Base-by-base conservation (phyloP, 2,797 vertebrate genomes). In the Rhinophrynus dorsalis region DNA sequence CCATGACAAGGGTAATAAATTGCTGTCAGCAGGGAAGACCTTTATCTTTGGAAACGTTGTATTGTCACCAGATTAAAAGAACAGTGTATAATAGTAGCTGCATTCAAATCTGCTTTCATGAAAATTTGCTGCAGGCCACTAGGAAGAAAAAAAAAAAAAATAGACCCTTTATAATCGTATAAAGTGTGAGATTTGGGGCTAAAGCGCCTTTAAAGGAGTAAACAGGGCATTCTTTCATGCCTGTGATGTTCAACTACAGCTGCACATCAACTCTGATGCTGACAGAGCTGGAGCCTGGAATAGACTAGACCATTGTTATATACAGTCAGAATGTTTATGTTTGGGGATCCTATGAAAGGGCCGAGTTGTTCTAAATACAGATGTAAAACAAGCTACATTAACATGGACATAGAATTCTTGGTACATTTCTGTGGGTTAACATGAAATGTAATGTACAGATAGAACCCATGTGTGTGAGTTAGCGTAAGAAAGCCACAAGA, bases 211-310 rank as follows among this genome's bases (percentile, higher is more conserved):
- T 12, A 4, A 56, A 18, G 63, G 51, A 27, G 51, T 8, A 42
- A 27, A 56, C 63, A 67, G 63, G 63, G 56, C 56, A 35, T 35
- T 27, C 62, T 56, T 67, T 67, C 63, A 67, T 44, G 50, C 35
- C 63, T 66, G 9, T 51, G 51, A 67, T 67, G 51, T 67, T n/a
- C n/a, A n/a, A 30, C 33, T 35, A 33, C 63, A 67, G 63, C 63
- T 56, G 51, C 51, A 67, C 48, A 56, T 56, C 63, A 42, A 40
- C 51, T 9, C 20, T 11, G 54, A 9, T 56, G 20, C 63, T 56
- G 38, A 56, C 51, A 67, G 51, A 15, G 32, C 18, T 13, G 33
- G 29, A 6, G 51, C 29, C 33, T 30, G 48, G 38, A 67, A 67
- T 27, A 67, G 37, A 55, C 20, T 54, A 13, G 45, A 6, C 29